Evolutionary conservation across 2,113 vertebrate genomes (phyloP).

Genomic region (Nesoenas mayeri): DNA sequence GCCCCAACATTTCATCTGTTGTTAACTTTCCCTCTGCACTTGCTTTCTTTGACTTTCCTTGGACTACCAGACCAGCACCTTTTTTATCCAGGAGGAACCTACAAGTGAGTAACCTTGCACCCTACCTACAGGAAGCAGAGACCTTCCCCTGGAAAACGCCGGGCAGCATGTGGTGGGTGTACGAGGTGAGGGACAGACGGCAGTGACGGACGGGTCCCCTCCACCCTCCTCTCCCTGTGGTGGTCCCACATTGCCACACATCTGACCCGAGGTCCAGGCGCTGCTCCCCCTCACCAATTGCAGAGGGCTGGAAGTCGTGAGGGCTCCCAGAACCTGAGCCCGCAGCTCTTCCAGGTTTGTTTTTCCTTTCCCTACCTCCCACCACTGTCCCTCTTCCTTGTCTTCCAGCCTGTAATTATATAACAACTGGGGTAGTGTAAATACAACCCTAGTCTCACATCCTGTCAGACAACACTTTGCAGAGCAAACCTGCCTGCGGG

Average conservation of each 20-base stretch:
- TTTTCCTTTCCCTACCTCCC: neutral
- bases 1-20: neutral
- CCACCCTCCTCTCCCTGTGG: fast-evolving
- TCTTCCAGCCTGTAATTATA: neutral
- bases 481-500: conserved; percentile 4
- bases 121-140: neutral
- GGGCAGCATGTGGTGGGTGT: neutral
- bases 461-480: conserved; percentile 4
- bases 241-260: neutral
- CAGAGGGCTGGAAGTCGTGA: neutral
- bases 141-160: neutral
- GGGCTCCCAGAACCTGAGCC: neutral
- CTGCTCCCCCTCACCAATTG: neutral
- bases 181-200: fast-evolving
- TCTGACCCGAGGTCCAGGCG: fast-evolving
- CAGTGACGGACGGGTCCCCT: neutral
- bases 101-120: neutral
- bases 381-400: neutral
- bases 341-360: neutral
- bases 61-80: neutral
- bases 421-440: neutral
- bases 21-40: neutral
- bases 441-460: neutral
- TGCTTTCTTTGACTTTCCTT: neutral
- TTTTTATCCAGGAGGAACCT: neutral